These are phyloP conservation scores for Megalops cyprinoides DNA, from an alignment of 2,797 vertebrate species.

Conservation along the genomic window DNA sequence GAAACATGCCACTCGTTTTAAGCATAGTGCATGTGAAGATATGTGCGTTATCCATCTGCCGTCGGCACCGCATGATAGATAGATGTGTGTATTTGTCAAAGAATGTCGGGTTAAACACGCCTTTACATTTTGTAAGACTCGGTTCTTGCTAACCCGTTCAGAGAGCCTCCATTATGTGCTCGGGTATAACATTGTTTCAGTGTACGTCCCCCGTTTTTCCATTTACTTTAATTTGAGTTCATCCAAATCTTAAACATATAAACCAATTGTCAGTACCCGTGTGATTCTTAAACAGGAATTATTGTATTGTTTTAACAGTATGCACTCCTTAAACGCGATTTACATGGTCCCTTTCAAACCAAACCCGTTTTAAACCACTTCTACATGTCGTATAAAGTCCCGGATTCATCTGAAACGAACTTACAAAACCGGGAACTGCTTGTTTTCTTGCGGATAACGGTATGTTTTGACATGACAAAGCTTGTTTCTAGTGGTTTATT, in stretches of 20 bases:
- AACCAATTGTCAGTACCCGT: not conserved
- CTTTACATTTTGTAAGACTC: not conserved
- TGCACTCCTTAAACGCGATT: constrained; percentile 9
- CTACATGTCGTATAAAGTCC: constrained; percentile 29
- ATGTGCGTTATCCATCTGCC: not conserved
- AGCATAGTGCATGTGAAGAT: not conserved
- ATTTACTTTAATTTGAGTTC: not conserved
- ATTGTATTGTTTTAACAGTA: not conserved
- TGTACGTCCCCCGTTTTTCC: not conserved
- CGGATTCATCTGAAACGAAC: constrained; percentile 21
- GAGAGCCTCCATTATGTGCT: not conserved
- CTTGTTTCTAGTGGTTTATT: constrained; percentile 35
- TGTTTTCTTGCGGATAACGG: constrained; percentile 29
- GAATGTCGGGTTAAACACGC: not conserved
- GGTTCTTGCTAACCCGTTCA: not conserved
- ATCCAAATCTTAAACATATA: not conserved
- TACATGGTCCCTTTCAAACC: constrained; percentile 8
- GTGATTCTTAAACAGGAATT: not conserved
- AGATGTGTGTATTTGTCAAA: not conserved
- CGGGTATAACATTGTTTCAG: not conserved
- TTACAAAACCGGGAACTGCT: constrained; percentile 30
- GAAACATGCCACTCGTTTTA: not conserved
- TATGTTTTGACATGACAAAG: constrained; percentile 35
- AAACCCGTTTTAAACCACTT: constrained; percentile 25
- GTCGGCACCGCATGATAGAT: not conserved